A percentile compares a stretch with the other conserved stretches of the same genome.
These are phyloP conservation scores for Megaustenia siamemsis DNA, from an alignment of 2,888 invertebrate genomes.

Conservation along the genomic window DNA sequence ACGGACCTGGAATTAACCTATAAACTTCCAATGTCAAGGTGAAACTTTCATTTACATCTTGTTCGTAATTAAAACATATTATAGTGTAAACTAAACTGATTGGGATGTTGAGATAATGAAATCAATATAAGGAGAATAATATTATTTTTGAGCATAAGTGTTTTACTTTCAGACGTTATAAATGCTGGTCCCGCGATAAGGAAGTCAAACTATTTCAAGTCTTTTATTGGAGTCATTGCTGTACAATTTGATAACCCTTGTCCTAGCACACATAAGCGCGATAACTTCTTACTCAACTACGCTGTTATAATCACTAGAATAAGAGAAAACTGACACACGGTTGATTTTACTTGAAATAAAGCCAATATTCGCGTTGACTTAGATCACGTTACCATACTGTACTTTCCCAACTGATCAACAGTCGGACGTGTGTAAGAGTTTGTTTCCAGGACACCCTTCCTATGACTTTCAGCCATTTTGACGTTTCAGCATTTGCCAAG, in stretches of 20 bases:
- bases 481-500: neutral
- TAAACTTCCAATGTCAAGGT: too few relatives aligned
- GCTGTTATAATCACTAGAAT: neutral
- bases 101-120: too few relatives aligned
- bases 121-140: too few relatives aligned
- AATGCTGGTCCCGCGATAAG: too few relatives aligned
- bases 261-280: neutral
- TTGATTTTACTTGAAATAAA: neutral
- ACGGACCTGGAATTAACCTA: too few relatives aligned
- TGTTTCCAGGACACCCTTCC: neutral
- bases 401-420: neutral
- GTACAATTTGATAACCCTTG: neutral
- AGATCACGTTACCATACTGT: neutral
- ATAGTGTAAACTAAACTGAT: too few relatives aligned
- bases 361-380: neutral
- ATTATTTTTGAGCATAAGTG: too few relatives aligned
- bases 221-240: too few relatives aligned
- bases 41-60: too few relatives aligned
- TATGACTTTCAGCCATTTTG: conserved; percentile 17
- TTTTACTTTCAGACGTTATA: too few relatives aligned
- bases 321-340: neutral
- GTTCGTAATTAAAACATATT: too few relatives aligned
- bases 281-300: neutral
- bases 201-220: too few relatives aligned
- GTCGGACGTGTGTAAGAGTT: neutral